A percentile compares a stretch with the other conserved stretches of the same genome.
Evolutionary conservation across 64 coral and sea anemone species (phyloP).

Genomic region (Stichodactyla mertensii): DNA sequence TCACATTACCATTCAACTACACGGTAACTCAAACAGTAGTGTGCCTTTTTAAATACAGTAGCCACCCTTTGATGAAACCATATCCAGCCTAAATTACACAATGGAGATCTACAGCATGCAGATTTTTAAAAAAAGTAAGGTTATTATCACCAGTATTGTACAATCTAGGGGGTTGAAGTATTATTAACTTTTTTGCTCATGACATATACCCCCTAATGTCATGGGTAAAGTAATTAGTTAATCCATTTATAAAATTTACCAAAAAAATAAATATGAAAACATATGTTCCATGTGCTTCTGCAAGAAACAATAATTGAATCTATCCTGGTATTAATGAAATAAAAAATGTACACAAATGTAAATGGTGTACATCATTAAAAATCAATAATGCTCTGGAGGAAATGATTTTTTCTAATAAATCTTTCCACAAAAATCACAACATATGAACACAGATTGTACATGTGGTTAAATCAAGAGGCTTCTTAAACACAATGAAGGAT

Average conservation of each 20-base stretch:
- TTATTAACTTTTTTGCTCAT: background rate
- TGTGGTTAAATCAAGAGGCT: background rate
- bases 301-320: background rate
- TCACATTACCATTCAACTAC: background rate
- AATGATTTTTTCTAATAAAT: background rate
- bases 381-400: background rate
- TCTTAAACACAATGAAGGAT: background rate
- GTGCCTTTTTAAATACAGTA: too few species aligned
- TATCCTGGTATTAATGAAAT: background rate
- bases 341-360: background rate
- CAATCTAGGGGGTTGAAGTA: background rate
- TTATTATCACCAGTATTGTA: background rate
- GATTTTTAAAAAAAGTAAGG: background rate
- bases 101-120: background rate
- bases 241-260: background rate
- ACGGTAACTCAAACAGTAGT: too few species aligned
- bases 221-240: background rate
- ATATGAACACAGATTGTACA: background rate
- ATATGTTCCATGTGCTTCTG: background rate
- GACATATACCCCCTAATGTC: background rate
- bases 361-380: background rate
- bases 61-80: background rate
- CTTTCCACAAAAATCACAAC: background rate
- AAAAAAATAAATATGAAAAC: constrained; percentile 8
- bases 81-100: background rate